These are phyloP conservation scores for Conomelus anceps DNA, from an alignment of 2,888 invertebrate species.

Conservation along the genomic window DNA sequence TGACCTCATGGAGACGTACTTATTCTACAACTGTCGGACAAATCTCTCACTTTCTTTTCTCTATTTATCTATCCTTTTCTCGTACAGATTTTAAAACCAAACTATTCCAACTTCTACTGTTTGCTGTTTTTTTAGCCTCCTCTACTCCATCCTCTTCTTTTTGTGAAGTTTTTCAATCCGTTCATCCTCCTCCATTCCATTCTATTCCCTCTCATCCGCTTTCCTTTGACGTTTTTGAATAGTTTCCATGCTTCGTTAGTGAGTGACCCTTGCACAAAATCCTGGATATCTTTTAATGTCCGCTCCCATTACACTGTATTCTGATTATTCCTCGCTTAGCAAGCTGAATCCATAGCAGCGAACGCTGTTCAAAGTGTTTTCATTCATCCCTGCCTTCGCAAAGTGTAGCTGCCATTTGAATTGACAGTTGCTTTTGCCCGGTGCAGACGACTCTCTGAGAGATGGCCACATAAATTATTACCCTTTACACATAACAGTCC, in stretches of 20 bases:
- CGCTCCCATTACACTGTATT: conserved; percentile 1
- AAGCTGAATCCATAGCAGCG: neutral
- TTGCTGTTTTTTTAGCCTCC: neutral
- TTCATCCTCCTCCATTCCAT: conserved; percentile 8
- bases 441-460: conserved; percentile 16
- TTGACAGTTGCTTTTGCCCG: conserved; percentile 14
- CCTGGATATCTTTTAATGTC: conserved; percentile 20
- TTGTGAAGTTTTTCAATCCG: neutral
- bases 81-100: neutral
- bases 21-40: neutral
- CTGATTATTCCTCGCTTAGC: neutral
- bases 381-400: neutral
- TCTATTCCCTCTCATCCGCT: conserved; percentile 16
- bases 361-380: neutral
- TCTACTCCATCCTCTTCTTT: neutral
- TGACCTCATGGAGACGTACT: neutral
- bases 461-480: neutral
- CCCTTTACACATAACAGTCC: conserved; percentile 4
- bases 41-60: neutral
- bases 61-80: conserved; percentile 4
- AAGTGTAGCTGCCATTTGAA: neutral
- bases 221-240: conserved; percentile 10
- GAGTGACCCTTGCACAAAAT: too few relatives aligned
- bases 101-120: neutral
- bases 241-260: conserved; percentile 18